Conservation (phyloP, 2,113 vertebrate species). For the Brienomyrus brachyistius region DNA sequence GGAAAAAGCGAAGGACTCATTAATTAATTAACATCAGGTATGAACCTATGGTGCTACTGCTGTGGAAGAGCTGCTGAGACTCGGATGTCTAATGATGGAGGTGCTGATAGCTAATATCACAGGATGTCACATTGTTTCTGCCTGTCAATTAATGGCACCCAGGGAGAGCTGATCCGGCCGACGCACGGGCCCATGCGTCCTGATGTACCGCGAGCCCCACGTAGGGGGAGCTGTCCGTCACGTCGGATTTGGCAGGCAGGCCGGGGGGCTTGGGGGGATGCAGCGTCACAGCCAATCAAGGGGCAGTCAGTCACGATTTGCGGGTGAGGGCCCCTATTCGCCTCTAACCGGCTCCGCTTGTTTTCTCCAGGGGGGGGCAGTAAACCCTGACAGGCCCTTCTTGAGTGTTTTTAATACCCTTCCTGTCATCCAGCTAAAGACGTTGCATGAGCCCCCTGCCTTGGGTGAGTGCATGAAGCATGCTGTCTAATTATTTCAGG, state of each 20-base stretch:
- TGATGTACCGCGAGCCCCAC: background rate
- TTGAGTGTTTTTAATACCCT: conserved; percentile 19
- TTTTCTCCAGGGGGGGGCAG: conserved; percentile 9
- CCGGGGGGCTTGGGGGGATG: background rate
- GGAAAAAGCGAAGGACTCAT: background rate
- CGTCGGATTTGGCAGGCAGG: background rate
- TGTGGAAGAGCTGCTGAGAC: background rate
- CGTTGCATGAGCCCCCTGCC: background rate
- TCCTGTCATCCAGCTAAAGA: conserved; percentile 22
- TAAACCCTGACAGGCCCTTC: conserved; percentile 3
- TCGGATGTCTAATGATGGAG: background rate
- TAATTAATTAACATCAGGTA: background rate
- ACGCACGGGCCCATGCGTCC: background rate
- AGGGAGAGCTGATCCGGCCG: background rate
- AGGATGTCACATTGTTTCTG: background rate
- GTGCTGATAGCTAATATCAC: background rate
- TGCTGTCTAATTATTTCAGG: conserved; percentile 34
- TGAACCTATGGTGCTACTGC: background rate
- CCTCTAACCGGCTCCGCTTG: conserved; percentile 23
- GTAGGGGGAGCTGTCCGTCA: background rate
- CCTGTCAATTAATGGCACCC: background rate
- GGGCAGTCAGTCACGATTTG: conserved; percentile 30
- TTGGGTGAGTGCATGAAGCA: conserved; percentile 26
- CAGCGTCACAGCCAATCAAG: conserved; percentile 24
- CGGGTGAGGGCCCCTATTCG: conserved; percentile 26